Evolutionary conservation across 37 sponge, comb jelly and placozoan genomes (phyloP).

Genomic region (Eunapius fragilis): DNA sequence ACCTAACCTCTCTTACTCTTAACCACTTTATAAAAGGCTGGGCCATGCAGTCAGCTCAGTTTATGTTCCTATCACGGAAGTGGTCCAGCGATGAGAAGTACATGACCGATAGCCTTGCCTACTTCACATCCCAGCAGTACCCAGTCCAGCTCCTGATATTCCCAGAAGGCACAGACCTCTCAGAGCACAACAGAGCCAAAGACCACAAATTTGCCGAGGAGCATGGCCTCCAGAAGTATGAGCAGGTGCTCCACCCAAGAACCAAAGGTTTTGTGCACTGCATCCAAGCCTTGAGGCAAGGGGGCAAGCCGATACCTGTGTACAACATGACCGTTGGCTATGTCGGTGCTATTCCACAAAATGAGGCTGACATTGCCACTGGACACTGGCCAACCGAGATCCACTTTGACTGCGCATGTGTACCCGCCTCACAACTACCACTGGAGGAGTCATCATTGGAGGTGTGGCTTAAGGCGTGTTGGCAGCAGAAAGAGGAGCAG

Average conservation of each 20-base stretch:
- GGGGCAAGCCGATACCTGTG: conserved; percentile 1
- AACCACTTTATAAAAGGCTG: conserved; percentile 67
- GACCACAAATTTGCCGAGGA: conserved; percentile 67
- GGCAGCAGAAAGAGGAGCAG: conserved; percentile 75
- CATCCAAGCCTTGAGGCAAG: conserved; percentile 51
- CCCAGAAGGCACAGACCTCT: conserved; percentile 94
- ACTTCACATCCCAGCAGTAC: conserved; percentile 53
- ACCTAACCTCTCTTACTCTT: not conserved
- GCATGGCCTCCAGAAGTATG: conserved; percentile 64
- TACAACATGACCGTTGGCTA: conserved; percentile 67
- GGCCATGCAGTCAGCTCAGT: conserved; percentile 77
- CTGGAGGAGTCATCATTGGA: conserved; percentile 35
- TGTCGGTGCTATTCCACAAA: conserved; percentile 63
- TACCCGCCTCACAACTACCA: conserved; percentile 39
- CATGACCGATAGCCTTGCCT: conserved; percentile 34
- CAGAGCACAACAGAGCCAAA: conserved; percentile 52
- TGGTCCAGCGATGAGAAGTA: conserved; percentile 79
- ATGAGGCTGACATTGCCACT: conserved; percentile 57
- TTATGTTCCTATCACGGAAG: conserved; percentile 79
- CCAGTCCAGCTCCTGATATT: conserved; percentile 88
- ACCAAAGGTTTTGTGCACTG: conserved; percentile 83
- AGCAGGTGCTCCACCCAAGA: conserved; percentile 86
- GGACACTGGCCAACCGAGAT: conserved; percentile 78
- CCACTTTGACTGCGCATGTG: conserved; percentile 49
- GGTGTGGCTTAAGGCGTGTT: conserved; percentile 64